Evolutionary conservation across 2,888 invertebrate species (phyloP).

Genomic region (Orthosia incerta): DNA sequence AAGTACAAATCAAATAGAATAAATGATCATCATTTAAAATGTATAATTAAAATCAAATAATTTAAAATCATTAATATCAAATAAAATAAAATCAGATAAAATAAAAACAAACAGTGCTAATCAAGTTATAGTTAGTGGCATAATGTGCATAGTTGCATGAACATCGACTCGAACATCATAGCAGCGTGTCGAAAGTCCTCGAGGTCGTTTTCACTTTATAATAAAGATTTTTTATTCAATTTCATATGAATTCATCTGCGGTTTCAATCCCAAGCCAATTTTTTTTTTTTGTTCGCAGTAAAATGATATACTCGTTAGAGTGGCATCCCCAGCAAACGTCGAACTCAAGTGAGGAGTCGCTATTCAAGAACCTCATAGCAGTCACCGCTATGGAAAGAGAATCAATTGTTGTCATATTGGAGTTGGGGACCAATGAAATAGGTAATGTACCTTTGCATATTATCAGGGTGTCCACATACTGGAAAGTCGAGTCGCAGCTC

Average conservation of each 20-base stretch:
- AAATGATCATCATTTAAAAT: too few relatives aligned
- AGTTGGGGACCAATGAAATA: constrained; percentile 74
- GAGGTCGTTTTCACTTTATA: background rate
- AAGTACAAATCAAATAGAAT: too few relatives aligned
- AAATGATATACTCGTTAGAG: constrained; percentile 92
- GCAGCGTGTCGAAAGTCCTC: background rate
- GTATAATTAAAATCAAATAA: too few relatives aligned
- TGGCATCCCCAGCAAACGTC: constrained; percentile 94
- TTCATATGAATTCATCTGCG: background rate
- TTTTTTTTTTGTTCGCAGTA: constrained; percentile 79
- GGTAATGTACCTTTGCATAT: constrained; percentile 66
- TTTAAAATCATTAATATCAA: too few relatives aligned
- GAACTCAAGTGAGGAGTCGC: constrained; percentile 89
- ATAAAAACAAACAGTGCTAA: too few relatives aligned
- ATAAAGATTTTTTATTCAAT: background rate
- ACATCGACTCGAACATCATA: background rate
- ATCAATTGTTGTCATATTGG: constrained; percentile 83
- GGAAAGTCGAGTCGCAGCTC: too few relatives aligned
- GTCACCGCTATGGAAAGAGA: constrained; percentile 91
- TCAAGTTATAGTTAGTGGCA: too few relatives aligned
- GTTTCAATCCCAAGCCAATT: background rate
- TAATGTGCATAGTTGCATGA: background rate
- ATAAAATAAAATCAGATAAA: too few relatives aligned
- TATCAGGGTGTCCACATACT: too few relatives aligned
- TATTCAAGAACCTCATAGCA: constrained; percentile 91